Conservation (phyloP, 2,113 vertebrate species). For the Aegithalos caudatus region DNA sequence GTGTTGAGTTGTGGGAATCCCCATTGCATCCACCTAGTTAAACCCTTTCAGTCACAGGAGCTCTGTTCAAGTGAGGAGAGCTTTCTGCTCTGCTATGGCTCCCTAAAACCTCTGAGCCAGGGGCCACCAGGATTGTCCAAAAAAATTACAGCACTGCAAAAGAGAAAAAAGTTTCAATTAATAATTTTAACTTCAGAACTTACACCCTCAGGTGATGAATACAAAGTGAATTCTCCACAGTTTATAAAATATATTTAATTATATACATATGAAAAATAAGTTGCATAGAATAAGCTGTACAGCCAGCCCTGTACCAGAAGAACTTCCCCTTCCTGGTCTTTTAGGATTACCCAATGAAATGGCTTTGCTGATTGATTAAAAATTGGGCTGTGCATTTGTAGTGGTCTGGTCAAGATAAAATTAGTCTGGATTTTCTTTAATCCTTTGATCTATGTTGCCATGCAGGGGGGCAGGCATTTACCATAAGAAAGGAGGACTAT, state of each 20-base stretch:
- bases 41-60: background rate
- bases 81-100: background rate
- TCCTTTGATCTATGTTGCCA: background rate
- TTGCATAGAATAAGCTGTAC: background rate
- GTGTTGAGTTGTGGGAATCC: background rate
- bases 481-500: background rate
- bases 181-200: background rate
- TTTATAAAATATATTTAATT: background rate
- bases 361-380: background rate
- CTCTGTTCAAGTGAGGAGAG: background rate
- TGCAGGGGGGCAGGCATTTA: background rate
- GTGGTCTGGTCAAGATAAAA: background rate
- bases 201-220: background rate
- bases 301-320: background rate
- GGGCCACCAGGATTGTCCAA: background rate
- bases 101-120: background rate
- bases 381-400: background rate
- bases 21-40: background rate
- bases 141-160: background rate
- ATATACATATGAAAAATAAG: background rate
- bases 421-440: background rate
- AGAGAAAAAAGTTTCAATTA: background rate
- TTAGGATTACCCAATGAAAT: background rate
- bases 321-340: background rate
- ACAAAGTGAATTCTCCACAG: background rate